These are phyloP conservation scores for Limnephilus lunatus DNA, from an alignment of 2,888 invertebrate genomes.

Conservation along the genomic window DNA sequence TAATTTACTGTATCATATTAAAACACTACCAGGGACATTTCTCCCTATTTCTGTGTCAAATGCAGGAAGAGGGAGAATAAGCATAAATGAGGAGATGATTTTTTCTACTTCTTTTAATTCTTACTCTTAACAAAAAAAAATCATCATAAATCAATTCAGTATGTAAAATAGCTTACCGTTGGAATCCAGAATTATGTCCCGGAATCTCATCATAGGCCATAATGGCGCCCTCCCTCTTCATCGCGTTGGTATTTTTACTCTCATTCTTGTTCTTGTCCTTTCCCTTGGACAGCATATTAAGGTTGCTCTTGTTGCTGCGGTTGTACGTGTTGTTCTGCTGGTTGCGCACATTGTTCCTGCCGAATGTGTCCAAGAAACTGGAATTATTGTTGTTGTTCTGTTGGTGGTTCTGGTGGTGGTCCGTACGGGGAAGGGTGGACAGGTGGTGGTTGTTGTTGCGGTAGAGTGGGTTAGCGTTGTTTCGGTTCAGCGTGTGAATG, in stretches of 20 bases:
- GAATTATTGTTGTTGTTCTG: conserved; percentile 65
- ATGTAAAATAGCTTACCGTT: conserved; percentile 72
- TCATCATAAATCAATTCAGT: background rate
- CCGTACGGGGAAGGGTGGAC: conserved; percentile 74
- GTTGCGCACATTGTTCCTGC: conserved; percentile 73
- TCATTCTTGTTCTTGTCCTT: conserved; percentile 77
- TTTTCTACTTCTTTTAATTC: no score
- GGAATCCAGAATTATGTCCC: conserved; percentile 81
- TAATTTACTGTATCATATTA: background rate
- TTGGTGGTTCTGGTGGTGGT: conserved; percentile 70
- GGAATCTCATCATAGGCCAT: conserved; percentile 80
- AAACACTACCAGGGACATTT: no score
- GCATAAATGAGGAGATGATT: no score
- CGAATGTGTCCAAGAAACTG: conserved; percentile 74
- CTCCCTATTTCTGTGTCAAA: no score
- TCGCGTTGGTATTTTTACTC: conserved; percentile 76
- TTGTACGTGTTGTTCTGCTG: conserved; percentile 68
- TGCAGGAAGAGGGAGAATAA: no score
- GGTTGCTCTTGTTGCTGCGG: conserved; percentile 63
- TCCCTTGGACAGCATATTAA: conserved; percentile 71
- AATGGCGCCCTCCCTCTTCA: conserved; percentile 77
- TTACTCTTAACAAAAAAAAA: no score
- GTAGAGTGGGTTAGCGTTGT: conserved; percentile 71
- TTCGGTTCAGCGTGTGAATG: conserved; percentile 71
- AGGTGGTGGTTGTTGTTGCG: conserved; percentile 69